phyloP scores from a whole-genome alignment of 2,113 vertebrate species.

The Ophiodon elongatus region DNA sequence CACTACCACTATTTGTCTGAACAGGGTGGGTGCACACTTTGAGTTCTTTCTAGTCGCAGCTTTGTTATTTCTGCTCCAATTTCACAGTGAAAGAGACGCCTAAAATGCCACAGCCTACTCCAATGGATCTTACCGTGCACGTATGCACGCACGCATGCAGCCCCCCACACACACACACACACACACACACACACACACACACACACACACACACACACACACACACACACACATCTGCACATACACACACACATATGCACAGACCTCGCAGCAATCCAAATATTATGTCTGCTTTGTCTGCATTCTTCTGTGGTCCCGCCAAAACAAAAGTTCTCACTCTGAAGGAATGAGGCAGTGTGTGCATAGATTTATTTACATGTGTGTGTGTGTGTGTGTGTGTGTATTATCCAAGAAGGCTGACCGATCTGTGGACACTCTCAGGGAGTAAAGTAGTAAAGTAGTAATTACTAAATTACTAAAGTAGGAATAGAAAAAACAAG shows the following conservation, averaged over 20 bases:
- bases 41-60: constrained; percentile 53
- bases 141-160: neutral
- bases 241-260: constrained; percentile 42
- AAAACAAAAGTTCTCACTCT: constrained; percentile 86
- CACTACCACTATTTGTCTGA: constrained; percentile 61
- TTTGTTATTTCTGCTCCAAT: constrained; percentile 78
- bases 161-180: constrained; percentile 39
- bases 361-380: constrained; percentile 42
- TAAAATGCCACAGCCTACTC: constrained; percentile 72
- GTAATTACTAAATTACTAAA: neutral
- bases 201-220: constrained; percentile 39
- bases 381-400: constrained; percentile 17
- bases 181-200: constrained; percentile 34
- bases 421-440: constrained; percentile 43
- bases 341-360: constrained; percentile 67
- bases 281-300: constrained; percentile 89
- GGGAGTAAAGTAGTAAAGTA: constrained; percentile 58
- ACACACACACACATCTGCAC: constrained; percentile 21
- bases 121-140: constrained; percentile 66
- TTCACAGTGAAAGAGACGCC: constrained; percentile 70
- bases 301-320: constrained; percentile 83
- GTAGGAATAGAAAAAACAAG: neutral
- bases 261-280: constrained; percentile 85
- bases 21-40: constrained; percentile 59
- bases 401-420: constrained; percentile 54